Percentiles rank a stretch among this genome's conserved stretches.
phyloP scores from a whole-genome alignment of 2,113 vertebrate species.

The Toxotes chatareus region DNA sequence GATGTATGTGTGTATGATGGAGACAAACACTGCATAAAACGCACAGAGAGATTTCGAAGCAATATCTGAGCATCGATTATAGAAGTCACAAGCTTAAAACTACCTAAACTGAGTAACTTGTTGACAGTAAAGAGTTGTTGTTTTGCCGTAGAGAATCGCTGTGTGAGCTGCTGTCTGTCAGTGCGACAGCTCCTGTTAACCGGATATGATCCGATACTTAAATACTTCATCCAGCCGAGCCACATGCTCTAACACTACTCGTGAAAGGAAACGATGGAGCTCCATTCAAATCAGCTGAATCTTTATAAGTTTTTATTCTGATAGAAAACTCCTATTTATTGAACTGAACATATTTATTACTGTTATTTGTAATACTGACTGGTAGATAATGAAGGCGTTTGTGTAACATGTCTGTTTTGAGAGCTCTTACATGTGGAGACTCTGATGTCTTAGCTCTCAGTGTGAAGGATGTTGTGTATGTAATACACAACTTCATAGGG shows the following conservation, averaged over 20 bases:
- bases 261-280: neutral
- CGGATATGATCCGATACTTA: neutral
- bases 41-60: slow-evolving; percentile 45
- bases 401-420: slow-evolving; percentile 22
- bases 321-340: slow-evolving; percentile 68
- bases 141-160: neutral
- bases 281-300: slow-evolving; percentile 17
- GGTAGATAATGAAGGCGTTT: slow-evolving; percentile 34
- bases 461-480: slow-evolving; percentile 32
- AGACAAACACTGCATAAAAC: slow-evolving; percentile 48
- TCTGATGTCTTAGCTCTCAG: neutral
- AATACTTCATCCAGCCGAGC: neutral
- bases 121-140: neutral
- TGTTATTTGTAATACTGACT: slow-evolving; percentile 38
- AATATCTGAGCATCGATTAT: slow-evolving; percentile 40
- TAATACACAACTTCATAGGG: slow-evolving; percentile 26
- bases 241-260: slow-evolving; percentile 43
- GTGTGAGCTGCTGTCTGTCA: neutral
- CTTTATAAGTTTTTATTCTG: slow-evolving; percentile 25
- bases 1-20: slow-evolving; percentile 29
- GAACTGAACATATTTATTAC: slow-evolving; percentile 66
- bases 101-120: slow-evolving; percentile 23
- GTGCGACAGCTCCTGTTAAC: neutral
- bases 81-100: slow-evolving; percentile 23
- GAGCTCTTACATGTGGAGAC: slow-evolving; percentile 19